Base-by-base conservation (phyloP, 1,140 invertebrate species). In the Heliconius eleuchia region DNA sequence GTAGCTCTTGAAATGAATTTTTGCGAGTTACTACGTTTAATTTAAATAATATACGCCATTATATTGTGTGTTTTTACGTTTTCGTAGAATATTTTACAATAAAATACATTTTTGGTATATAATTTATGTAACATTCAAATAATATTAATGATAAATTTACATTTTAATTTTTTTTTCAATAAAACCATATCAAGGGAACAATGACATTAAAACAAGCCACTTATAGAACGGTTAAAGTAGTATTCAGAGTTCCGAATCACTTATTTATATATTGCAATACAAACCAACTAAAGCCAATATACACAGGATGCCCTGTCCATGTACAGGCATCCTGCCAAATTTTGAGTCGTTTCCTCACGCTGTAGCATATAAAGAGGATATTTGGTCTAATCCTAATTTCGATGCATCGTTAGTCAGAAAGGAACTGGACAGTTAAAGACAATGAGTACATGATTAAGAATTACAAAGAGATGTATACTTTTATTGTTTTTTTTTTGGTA, bases 261-360 rank as follows among this genome's bases (percentile, higher is more conserved):
- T 46, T 46, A 55, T 55, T 19, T 55, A 55, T 55, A 2, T n/a
- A n/a, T 2, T 8, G 18, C n/a, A 37, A 37, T 37, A 37, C 34
- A 60, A 23, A 60, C 8, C n/a, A 27, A n/a, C n/a, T 60, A 60
- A 23, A 8, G 8, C 57, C 57, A 60, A 30, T 42, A 37, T 46
- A 46, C 0, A 13, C 34, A 75, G 55, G 8, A 27, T 23, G 13
- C 57, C 9, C n/a, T 23, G 13, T 72, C 76, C 76, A 72, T 77
- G 37, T 77, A 57, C 6, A 37, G 71, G 76, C 71, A 72, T 77
- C 76, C 76, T 77, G 76, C 71, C 70, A 77, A 77, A 77, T 37
- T 57, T 55, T 77, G 70, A 77, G 50, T 72, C 50, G 72, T 60
- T 60, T 60, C 57, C 57, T 60, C 19, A 9, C 57, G 13, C n/a